Conservation (phyloP, 2,888 invertebrate genomes). For the Apotomis capreana region DNA sequence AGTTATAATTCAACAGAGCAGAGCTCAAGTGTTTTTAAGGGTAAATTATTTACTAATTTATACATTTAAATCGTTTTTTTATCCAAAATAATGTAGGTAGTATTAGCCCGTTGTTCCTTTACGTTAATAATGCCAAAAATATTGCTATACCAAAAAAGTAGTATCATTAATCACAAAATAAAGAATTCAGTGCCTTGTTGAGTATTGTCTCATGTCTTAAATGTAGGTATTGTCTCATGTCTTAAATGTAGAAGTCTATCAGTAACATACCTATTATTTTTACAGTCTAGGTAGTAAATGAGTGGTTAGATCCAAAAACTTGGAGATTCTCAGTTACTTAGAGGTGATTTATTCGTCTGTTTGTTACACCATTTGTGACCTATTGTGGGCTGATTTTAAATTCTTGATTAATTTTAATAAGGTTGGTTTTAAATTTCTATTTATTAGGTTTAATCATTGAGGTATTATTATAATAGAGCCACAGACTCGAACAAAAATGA, state of each 20-base stretch:
- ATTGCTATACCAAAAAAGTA: conserved; percentile 19
- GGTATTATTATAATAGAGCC: too few species aligned
- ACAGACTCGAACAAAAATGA: too few species aligned
- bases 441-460: too few species aligned
- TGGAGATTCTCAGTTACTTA: neutral
- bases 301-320: neutral
- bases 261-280: neutral
- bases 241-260: neutral
- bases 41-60: conserved; percentile 6
- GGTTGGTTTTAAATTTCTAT: too few species aligned
- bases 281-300: neutral
- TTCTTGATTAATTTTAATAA: too few species aligned
- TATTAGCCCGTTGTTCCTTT: conserved; percentile 2
- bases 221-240: conserved; percentile 6
- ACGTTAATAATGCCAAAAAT: conserved; percentile 16
- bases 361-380: neutral
- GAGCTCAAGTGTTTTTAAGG: neutral
- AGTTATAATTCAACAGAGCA: conserved; percentile 4
- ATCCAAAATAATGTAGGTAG: neutral
- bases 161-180: conserved; percentile 16
- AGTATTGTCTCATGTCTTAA: conserved; percentile 4
- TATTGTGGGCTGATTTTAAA: neutral
- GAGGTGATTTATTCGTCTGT: neutral
- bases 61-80: neutral
- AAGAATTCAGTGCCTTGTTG: conserved; percentile 35